phyloP scores from a whole-genome alignment of 1,140 invertebrate genomes.

The Oppia nitens region DNA sequence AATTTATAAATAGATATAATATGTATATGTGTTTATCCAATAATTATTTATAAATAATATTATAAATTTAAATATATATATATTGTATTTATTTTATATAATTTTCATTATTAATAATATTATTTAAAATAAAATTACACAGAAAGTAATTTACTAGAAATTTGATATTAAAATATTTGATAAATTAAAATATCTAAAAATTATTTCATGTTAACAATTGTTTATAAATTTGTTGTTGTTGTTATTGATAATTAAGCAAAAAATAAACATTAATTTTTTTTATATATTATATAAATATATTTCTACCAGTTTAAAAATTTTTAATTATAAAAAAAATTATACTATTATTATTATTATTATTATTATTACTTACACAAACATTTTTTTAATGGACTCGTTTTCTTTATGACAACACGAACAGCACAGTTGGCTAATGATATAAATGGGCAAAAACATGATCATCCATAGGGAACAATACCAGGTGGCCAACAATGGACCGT shows the following conservation, averaged over 20 bases:
- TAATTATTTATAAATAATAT: too few species aligned
- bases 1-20: not conserved
- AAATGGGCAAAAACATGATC: conserved; percentile 73
- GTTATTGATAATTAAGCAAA: too few species aligned
- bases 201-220: not conserved
- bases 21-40: not conserved
- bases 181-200: not conserved
- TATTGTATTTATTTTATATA: too few species aligned
- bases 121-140: too few species aligned
- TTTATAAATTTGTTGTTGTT: not conserved
- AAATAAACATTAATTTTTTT: too few species aligned
- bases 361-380: conserved; percentile 15
- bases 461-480: conserved; percentile 88
- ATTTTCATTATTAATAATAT: too few species aligned
- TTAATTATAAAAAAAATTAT: not conserved
- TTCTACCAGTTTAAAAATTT: not conserved
- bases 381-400: conserved; percentile 16
- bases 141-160: too few species aligned
- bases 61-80: too few species aligned
- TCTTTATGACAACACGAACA: conserved; percentile 15
- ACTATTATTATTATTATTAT: not conserved
- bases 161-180: too few species aligned
- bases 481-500: conserved; percentile 44
- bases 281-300: too few species aligned
- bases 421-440: conserved; percentile 48